A percentile compares a stretch with the other conserved stretches of the same genome.
phyloP scores from a whole-genome alignment of 1,140 invertebrate genomes.

The Xylocopa sonorina region DNA sequence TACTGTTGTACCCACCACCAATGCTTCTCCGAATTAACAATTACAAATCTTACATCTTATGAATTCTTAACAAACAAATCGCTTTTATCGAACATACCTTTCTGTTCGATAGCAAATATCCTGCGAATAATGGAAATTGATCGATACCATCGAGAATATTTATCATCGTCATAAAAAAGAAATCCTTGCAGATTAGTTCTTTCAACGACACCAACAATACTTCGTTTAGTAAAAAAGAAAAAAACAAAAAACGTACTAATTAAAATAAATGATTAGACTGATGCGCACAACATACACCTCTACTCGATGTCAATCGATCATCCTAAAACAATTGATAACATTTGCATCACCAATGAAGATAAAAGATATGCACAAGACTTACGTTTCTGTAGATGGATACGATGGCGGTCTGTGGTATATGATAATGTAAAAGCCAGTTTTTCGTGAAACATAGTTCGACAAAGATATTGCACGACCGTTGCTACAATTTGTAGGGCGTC shows the following conservation, averaged over 20 bases:
- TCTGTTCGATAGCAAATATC: conserved; percentile 29
- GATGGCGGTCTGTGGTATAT: conserved; percentile 51
- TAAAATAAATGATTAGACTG: conserved; percentile 17
- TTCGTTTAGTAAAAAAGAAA: conserved; percentile 6
- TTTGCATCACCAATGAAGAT: conserved; percentile 25
- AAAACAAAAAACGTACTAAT: background rate
- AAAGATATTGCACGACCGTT: conserved; percentile 41
- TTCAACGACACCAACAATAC: conserved; percentile 10
- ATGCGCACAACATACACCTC: conserved; percentile 41
- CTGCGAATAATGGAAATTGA: background rate
- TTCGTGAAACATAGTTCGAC: conserved; percentile 32
- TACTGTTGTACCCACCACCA: conserved; percentile 36
- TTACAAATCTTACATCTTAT: conserved; percentile 7
- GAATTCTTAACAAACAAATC: conserved; percentile 19
- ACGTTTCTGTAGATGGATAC: conserved; percentile 41
- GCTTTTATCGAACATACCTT: conserved; percentile 26
- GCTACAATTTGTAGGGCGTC: conserved; percentile 38
- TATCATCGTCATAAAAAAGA: conserved; percentile 1
- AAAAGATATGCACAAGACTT: conserved; percentile 46
- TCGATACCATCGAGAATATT: conserved; percentile 14
- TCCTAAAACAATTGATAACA: conserved; percentile 29
- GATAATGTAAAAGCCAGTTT: conserved; percentile 48
- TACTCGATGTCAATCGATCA: conserved; percentile 36
- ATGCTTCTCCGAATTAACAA: conserved; percentile 29
- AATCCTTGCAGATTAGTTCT: background rate